Evolutionary conservation across 2,113 vertebrate species (phyloP), one percentile per base, ranked within the genome.

Genomic region (Centropus unirufus): DNA sequence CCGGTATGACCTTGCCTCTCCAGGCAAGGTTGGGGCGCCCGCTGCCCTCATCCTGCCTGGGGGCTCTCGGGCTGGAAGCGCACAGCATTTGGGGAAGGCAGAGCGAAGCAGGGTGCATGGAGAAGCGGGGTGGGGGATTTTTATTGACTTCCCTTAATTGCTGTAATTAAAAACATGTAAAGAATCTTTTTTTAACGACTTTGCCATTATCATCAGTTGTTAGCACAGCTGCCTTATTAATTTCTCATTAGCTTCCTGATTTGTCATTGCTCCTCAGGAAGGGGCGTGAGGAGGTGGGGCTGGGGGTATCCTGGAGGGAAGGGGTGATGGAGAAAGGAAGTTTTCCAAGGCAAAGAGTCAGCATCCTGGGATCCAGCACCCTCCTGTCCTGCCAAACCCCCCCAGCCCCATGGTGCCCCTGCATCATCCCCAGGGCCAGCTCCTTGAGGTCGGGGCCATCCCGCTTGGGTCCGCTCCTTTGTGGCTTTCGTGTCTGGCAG

Each of bases 101-200:
- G 77, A 79, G 63, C 2, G 55, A 87, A 90, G 39, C 14, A 2
- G 75, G 89, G 91, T 47, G 72, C 39, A n/a, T 0, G 12, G 73
- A 75, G 90, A 78, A 67, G 64, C 32, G 83, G 83, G 55, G 52
- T 23, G n/a, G 24, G 84, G 87, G 89, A 72, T 83, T 95, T 97
- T 98, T 97, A 98, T 97, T 94, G 98, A 97, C 91, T 98, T 89
- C 95, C 80, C 89, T 97, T 98, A 98, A 98, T 98, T 96, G 96
- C 96, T 97, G 97, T 98, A 98, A 98, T 98, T 98, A 98, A 98
- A 98, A 98, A 97, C 97, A 97, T 86, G 97, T 97, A 98, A 98
- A 98, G 96, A 97, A 98, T 97, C 97, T 97, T 96, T 97, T 96
- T 97, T 97, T 97, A 98, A 98, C 11, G 97, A 98, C 98, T 97